Conservation (phyloP, 2,888 invertebrate genomes). For the Rhyacophila evoluta region DNA sequence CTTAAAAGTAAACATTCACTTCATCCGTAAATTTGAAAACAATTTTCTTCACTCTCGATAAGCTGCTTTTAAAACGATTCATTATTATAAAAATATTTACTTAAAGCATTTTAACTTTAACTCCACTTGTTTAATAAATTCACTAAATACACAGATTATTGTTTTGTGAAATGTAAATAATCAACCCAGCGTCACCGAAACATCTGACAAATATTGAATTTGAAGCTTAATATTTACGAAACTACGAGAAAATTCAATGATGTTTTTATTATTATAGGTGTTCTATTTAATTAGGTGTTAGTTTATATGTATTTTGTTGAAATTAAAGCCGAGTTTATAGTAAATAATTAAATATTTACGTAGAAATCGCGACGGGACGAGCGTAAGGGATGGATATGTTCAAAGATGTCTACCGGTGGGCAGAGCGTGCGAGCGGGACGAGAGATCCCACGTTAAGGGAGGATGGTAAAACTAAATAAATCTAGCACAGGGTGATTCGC, state of each 20-base stretch:
- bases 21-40: not conserved
- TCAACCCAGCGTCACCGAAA: not conserved
- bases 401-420: conserved; percentile 56
- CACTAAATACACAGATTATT: not conserved
- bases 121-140: not conserved
- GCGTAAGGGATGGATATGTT: conserved; percentile 17
- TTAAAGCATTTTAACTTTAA: not conserved
- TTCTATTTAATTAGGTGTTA: not conserved
- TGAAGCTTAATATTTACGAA: not conserved
- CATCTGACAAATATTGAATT: not conserved
- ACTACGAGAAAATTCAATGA: not conserved
- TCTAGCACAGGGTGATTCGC: conserved; percentile 13
- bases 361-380: conserved; percentile 28
- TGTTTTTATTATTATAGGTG: not conserved
- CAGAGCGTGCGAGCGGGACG: conserved; percentile 59
- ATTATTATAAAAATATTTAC: not conserved
- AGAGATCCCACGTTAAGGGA: conserved; percentile 3
- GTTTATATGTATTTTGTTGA: not conserved
- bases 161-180: not conserved
- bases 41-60: not conserved
- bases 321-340: not conserved
- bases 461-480: conserved; percentile 11
- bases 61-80: not conserved
- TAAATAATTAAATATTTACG: conserved; percentile 28
- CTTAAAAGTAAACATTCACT: not conserved